Evolutionary conservation across 2,113 vertebrate genomes (phyloP), one percentile per base, ranked within the genome.

Genomic region (Sclerurus mexicanus): DNA sequence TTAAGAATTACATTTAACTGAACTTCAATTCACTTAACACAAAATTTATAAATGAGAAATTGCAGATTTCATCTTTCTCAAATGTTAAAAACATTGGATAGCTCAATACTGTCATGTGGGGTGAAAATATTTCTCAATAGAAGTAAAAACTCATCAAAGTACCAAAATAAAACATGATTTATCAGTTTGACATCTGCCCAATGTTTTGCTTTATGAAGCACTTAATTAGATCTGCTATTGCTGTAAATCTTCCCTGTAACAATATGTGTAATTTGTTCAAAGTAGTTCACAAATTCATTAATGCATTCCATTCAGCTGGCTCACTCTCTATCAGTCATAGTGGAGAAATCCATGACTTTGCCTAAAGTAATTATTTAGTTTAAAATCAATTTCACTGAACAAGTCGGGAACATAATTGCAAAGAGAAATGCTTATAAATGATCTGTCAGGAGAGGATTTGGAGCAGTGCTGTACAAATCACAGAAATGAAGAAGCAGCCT

Each of bases 121-220:
- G 18, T 35, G 7, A 91, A 85, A 67, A 12, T 19, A 80, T 42
- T 92, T 89, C 55, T 46, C 67, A 64, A 49, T 20, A 22, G 72
- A 87, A 79, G 53, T 55, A 40, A 75, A 52, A 28, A 73, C 30
- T 95, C 12, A 22, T 62, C 47, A 55, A 46, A 87, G 55, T 33
- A 14, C 67, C 46, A 58, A 35, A n/a, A 47, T 22, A 72, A 59
- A 79, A 56, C 13, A n/a, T 74, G 59, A n/a, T 66, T 93, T 76
- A 27, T 52, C 50, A 50, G 42, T 59, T 87, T 91, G 58, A 85
- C 47, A 87, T 49, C 63, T 85, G 30, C 25, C 58, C 46, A 59
- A 5, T 87, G 22, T 93, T 96, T 96, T 83, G 47, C 76, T 93
- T 93, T 94, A 52, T 60, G 31, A 93, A 87, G 58, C 52, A 90